A percentile compares a stretch with the other conserved stretches of the same genome.
Conservation (phyloP, 2,797 vertebrate species). For the Emys orbicularis region DNA sequence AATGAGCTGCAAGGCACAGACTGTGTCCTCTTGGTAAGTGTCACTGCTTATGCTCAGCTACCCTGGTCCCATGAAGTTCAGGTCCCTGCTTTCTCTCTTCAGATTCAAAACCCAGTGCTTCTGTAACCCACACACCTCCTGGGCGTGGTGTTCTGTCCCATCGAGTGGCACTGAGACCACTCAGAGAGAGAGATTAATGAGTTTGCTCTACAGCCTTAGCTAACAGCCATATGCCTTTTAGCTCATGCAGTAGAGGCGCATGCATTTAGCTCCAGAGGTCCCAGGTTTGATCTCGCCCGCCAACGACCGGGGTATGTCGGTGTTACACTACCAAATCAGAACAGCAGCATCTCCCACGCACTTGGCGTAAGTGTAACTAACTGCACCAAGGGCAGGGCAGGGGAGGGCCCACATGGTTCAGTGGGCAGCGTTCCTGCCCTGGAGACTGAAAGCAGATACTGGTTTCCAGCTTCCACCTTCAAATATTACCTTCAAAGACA, state of each 20-base stretch:
- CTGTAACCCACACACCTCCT: too few species aligned
- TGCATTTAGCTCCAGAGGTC: too few species aligned
- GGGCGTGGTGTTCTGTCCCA: too few species aligned
- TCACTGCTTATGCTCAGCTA: not conserved
- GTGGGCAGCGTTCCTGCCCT: not conserved
- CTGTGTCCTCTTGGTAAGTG: conserved; percentile 86
- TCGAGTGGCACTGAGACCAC: too few species aligned
- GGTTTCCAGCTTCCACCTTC: not conserved
- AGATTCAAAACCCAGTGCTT: not conserved
- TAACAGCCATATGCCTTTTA: too few species aligned
- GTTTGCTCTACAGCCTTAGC: too few species aligned
- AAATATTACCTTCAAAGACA: not conserved
- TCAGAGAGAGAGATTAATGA: too few species aligned
- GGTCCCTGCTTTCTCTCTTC: not conserved
- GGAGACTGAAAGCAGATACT: not conserved
- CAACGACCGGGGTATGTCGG: too few species aligned
- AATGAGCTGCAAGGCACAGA: conserved; percentile 84
- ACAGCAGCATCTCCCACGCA: not conserved
- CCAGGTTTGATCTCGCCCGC: too few species aligned
- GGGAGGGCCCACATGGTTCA: not conserved
- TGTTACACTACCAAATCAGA: not conserved
- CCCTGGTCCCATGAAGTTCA: not conserved
- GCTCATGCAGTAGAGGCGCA: too few species aligned
- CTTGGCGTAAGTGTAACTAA: not conserved
- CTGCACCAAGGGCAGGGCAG: not conserved